Conservation (phyloP, 2,888 invertebrate species). For the Drosophila cognata region DNA sequence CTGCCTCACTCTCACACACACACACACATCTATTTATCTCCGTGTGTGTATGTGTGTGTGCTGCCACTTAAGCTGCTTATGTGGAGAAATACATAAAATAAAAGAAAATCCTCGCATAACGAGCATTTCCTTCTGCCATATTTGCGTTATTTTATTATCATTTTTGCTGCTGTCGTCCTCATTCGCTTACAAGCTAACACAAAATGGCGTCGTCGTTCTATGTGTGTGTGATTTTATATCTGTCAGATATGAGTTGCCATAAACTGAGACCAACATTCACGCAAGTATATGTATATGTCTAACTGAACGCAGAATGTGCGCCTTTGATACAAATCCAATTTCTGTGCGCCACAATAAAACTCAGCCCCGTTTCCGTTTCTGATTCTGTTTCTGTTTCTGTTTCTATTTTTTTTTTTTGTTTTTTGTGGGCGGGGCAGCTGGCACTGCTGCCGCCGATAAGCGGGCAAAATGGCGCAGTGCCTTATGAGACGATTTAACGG, state of each 20-base stretch:
- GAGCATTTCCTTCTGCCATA: conserved; percentile 81
- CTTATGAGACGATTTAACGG: conserved; percentile 82
- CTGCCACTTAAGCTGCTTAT: conserved; percentile 81
- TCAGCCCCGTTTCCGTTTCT: conserved; percentile 34
- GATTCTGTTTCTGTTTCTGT: neutral
- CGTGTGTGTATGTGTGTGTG: conserved; percentile 24
- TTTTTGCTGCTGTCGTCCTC: conserved; percentile 66
- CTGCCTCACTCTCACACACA: conserved; percentile 16
- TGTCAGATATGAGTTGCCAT: conserved; percentile 82
- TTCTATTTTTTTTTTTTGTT: conserved; percentile 8
- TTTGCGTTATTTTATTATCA: conserved; percentile 83
- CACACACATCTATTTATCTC: conserved; percentile 1
- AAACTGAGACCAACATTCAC: conserved; percentile 59
- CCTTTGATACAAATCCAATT: conserved; percentile 79
- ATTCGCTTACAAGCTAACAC: conserved; percentile 37
- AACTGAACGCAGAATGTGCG: conserved; percentile 21
- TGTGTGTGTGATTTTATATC: conserved; percentile 69
- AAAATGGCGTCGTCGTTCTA: conserved; percentile 49
- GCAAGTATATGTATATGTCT: conserved; percentile 18
- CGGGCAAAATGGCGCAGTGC: conserved; percentile 74
- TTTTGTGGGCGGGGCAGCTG: conserved; percentile 48
- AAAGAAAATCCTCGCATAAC: conserved; percentile 78
- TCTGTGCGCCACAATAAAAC: conserved; percentile 73
- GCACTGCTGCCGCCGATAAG: conserved; percentile 66
- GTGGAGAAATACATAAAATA: conserved; percentile 76